Conservation (phyloP, 2,888 invertebrate genomes). For the Tipula lateralis region DNA sequence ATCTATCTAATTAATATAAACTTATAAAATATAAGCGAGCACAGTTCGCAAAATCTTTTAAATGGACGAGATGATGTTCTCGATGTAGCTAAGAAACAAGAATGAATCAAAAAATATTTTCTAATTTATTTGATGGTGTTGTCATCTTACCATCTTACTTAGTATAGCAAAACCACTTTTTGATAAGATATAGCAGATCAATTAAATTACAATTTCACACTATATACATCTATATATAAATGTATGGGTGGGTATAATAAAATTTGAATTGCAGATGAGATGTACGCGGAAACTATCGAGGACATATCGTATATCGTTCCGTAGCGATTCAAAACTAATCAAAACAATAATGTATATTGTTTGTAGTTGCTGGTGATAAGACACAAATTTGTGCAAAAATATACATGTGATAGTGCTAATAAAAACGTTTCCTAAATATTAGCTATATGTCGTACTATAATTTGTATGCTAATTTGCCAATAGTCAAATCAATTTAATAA, state of each 20-base stretch:
- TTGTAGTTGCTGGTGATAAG: no score
- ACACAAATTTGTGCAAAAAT: neutral
- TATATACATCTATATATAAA: neutral
- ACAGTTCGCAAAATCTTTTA: no score
- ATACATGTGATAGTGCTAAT: neutral
- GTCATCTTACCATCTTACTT: neutral
- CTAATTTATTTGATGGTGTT: neutral
- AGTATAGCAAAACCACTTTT: neutral
- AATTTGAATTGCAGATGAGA: neutral
- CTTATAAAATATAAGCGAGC: neutral
- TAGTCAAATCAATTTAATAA: neutral
- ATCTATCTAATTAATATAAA: neutral
- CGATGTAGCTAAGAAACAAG: neutral
- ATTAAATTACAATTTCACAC: neutral
- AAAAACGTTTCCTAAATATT: neutral
- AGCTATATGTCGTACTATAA: neutral
- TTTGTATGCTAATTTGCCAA: neutral
- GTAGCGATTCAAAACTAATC: no score
- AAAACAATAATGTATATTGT: no score
- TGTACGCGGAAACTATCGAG: neutral
- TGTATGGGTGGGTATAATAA: no score
- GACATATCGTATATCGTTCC: no score
- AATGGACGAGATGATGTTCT: neutral
- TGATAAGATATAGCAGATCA: neutral
- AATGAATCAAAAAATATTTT: neutral